phyloP scores from a whole-genome alignment of 1,140 invertebrate species.

The Zaprionus kolodkinae region DNA sequence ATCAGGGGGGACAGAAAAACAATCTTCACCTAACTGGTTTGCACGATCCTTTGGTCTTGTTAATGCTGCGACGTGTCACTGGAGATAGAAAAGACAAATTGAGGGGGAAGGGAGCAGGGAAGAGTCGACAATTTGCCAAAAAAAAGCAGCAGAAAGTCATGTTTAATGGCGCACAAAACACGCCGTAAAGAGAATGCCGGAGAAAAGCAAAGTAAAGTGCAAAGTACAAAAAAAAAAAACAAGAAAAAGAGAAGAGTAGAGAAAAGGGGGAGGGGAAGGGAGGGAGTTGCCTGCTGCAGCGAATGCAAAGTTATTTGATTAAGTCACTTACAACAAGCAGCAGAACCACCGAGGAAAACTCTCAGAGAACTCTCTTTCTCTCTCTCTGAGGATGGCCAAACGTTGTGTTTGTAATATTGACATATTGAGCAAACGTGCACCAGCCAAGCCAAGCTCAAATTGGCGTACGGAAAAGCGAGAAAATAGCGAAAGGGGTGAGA shows the following conservation, averaged over 20 bases:
- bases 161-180: slow-evolving; percentile 55
- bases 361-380: slow-evolving; percentile 14
- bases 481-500: not conserved
- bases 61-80: slow-evolving; percentile 38
- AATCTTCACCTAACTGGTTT: slow-evolving; percentile 15
- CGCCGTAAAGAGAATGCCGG: slow-evolving; percentile 34
- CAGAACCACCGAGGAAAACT: not conserved
- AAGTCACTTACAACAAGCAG: slow-evolving; percentile 69
- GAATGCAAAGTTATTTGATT: slow-evolving; percentile 83
- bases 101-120: not conserved
- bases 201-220: slow-evolving; percentile 15
- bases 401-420: slow-evolving; percentile 76
- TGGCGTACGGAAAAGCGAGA: not conserved
- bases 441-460: slow-evolving; percentile 21
- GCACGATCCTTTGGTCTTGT: slow-evolving; percentile 22
- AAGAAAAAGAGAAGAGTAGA: too few species aligned
- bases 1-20: slow-evolving; percentile 7
- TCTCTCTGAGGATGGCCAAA: slow-evolving; percentile 65
- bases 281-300: not conserved
- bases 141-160: slow-evolving; percentile 35
- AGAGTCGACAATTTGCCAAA: slow-evolving; percentile 43
- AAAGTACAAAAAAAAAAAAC: not conserved
- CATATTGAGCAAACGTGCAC: slow-evolving; percentile 80
- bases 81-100: not conserved
- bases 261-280: not conserved